Percentiles rank a stretch among this genome's conserved stretches.
Conservation (phyloP, 1,140 invertebrate genomes). For the Drosophila erecta region DNA sequence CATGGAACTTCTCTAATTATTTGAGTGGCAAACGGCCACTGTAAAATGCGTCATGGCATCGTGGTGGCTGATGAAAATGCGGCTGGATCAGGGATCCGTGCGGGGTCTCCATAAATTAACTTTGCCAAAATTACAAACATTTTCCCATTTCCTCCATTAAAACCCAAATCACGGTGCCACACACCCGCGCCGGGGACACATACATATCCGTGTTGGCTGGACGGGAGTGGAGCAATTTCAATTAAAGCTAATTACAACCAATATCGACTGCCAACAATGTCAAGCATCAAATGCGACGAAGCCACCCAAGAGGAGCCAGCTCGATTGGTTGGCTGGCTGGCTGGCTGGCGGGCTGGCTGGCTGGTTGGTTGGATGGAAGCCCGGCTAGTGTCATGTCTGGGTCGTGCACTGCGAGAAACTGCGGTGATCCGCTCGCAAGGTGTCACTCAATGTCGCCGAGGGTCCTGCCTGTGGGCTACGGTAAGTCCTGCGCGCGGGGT, state of each 20-base stretch:
- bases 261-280: slow-evolving; percentile 83
- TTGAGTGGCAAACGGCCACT: slow-evolving; percentile 45
- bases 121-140: slow-evolving; percentile 79
- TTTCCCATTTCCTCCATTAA: slow-evolving; percentile 74
- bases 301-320: slow-evolving; percentile 35
- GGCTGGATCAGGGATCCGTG: slow-evolving; percentile 5
- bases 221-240: slow-evolving; percentile 78
- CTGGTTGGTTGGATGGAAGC: slow-evolving; percentile 25
- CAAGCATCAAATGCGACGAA: slow-evolving; percentile 70
- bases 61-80: slow-evolving; percentile 20
- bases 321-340: slow-evolving; percentile 7
- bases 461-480: slow-evolving; percentile 37
- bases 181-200: neutral
- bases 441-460: slow-evolving; percentile 48
- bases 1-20: slow-evolving; percentile 68
- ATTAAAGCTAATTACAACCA: slow-evolving; percentile 83
- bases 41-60: slow-evolving; percentile 32
- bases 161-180: slow-evolving; percentile 70
- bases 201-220: slow-evolving; percentile 34
- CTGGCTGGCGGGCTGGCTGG: slow-evolving; percentile 16
- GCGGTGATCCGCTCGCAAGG: slow-evolving; percentile 27
- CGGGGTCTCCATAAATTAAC: slow-evolving; percentile 74
- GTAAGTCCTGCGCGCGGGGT: slow-evolving; percentile 23
- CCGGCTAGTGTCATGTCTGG: slow-evolving; percentile 41
- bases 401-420: slow-evolving; percentile 36